Evolutionary conservation across 2,797 vertebrate genomes (phyloP), one percentile per base, ranked within the genome.

Genomic region (Pelochelys cantorii): DNA sequence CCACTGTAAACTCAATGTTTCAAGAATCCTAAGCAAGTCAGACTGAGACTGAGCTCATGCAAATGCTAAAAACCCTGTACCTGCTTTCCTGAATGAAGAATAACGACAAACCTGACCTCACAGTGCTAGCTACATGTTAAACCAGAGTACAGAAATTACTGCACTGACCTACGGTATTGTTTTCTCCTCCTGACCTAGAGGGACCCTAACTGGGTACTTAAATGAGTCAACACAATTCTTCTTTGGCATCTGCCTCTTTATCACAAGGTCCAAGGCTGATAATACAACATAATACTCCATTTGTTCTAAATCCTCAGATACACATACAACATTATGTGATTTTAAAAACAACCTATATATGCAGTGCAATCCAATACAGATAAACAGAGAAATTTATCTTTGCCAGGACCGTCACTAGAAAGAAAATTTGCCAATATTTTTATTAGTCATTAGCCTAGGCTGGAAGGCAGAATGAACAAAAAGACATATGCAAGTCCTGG

Each of bases 151-250:
- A 80, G 59, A 18, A 80, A 55, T 22, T 8, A 74, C 14, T 53
- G 56, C 42, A 79, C 85, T 68, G 27, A 62, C 9, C 54, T 56
- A 4, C 56, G 0, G 5, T 5, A 42, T 11, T 1, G 12, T 68
- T 59, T 68, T 53, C 85, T 75, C 11, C 55, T 93, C 10, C 25
- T 48, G 18, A 75, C 79, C 29, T 85, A 8, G 22, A 37, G 89
- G 31, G 79, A 75, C 25, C 52, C 4, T 31, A 62, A 0, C 0
- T 83, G 59, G 55, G 11, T 48, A 87, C 37, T 71, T 87, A 48
- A 3, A 37, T 0, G 0, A 81, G n/a, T 57, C 15, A 23, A 11
- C 37, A 5, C 42, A 0, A 0, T 84, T 84, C 25, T 74, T 68
- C 18, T 77, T 71, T 31, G 85, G 20, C 81, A 87, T 71, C n/a